Conservation (phyloP, 2,888 invertebrate genomes). For the Thalpophila matura region DNA sequence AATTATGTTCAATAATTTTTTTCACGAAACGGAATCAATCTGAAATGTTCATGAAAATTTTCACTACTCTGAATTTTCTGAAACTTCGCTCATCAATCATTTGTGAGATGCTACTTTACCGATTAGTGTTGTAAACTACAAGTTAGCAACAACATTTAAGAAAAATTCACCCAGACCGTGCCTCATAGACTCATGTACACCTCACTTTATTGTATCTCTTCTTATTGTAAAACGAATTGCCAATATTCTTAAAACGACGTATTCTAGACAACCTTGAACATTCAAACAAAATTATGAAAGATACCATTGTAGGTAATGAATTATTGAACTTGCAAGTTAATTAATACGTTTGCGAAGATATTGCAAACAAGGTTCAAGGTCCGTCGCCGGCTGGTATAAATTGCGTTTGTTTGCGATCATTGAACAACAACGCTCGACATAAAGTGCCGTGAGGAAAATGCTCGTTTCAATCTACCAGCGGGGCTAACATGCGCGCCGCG, state of each 20-base stretch:
- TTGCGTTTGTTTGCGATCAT: slow-evolving; percentile 33
- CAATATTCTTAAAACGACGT: slow-evolving; percentile 34
- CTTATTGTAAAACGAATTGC: slow-evolving; percentile 22
- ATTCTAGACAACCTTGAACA: slow-evolving; percentile 37
- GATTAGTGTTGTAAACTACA: slow-evolving; percentile 22
- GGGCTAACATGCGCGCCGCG: no score
- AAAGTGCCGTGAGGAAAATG: slow-evolving; percentile 2
- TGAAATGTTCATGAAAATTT: slow-evolving; percentile 17
- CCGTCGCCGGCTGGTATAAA: slow-evolving; percentile 47
- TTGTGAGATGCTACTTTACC: slow-evolving; percentile 3
- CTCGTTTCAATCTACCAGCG: slow-evolving; percentile 51
- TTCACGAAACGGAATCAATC: slow-evolving; percentile 20
- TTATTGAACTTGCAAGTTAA: slow-evolving; percentile 63
- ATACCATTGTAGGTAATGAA: slow-evolving; percentile 44
- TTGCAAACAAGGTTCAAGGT: slow-evolving; percentile 71
- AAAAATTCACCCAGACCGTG: slow-evolving; percentile 43
- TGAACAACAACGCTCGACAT: slow-evolving; percentile 30
- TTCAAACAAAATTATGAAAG: slow-evolving; percentile 35
- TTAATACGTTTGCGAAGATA: slow-evolving; percentile 64
- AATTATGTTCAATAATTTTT: slow-evolving; percentile 11
- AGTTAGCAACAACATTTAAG: slow-evolving; percentile 23
- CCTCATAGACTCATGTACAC: slow-evolving; percentile 33
- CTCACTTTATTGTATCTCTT: slow-evolving; percentile 19
- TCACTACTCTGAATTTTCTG: not conserved
- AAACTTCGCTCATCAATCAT: slow-evolving; percentile 34